Evolutionary conservation across 2,113 vertebrate genomes (phyloP).

Genomic region (Chaetodon trifascialis): DNA sequence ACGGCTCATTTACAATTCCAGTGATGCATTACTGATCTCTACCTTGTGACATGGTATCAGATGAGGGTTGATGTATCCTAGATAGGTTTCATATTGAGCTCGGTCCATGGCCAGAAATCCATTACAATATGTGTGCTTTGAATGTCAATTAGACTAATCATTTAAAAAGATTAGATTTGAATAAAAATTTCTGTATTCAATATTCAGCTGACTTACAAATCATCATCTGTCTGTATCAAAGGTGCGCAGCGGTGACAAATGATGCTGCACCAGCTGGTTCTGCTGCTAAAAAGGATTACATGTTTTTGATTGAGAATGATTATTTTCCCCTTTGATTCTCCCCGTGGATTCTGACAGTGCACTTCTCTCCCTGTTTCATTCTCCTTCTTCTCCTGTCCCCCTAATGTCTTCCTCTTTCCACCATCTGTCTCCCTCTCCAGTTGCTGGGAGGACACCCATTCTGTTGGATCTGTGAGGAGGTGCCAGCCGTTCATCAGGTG

Average conservation of each 20-base stretch:
- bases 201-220: constrained; percentile 49
- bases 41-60: constrained; percentile 59
- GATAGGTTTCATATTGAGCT: constrained; percentile 53
- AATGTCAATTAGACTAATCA: constrained; percentile 56
- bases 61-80: constrained; percentile 56
- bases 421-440: constrained; percentile 48
- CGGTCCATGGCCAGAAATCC: constrained; percentile 52
- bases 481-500: constrained; percentile 51
- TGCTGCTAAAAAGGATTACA: constrained; percentile 50
- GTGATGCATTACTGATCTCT: constrained; percentile 64
- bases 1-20: constrained; percentile 67
- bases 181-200: constrained; percentile 34
- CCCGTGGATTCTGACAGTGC: constrained; percentile 46
- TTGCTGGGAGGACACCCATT: constrained; percentile 44
- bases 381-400: constrained; percentile 23
- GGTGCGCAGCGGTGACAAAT: constrained; percentile 52
- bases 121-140: constrained; percentile 47
- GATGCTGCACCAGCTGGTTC: constrained; percentile 50
- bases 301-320: constrained; percentile 63
- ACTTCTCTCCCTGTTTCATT: constrained; percentile 44
- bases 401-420: constrained; percentile 40
- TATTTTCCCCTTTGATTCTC: constrained; percentile 56
- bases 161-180: constrained; percentile 59
- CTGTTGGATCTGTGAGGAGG: constrained; percentile 45
- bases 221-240: constrained; percentile 60